phyloP scores from a whole-genome alignment of 2,113 vertebrate genomes.

The Lepus americanus region DNA sequence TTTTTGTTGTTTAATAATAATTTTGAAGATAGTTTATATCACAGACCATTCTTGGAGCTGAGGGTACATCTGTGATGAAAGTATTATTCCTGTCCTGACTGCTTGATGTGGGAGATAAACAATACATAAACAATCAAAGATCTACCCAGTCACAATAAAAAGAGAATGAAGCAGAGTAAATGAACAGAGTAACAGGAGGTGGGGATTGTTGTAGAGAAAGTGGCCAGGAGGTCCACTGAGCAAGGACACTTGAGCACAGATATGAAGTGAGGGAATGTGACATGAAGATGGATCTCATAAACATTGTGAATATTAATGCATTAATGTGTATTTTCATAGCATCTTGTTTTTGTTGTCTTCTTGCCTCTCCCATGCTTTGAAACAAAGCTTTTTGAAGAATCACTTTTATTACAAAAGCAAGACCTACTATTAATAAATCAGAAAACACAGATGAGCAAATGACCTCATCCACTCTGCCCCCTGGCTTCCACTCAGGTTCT shows the following conservation, averaged over 20 bases:
- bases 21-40: background rate
- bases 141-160: background rate
- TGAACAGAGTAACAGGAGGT: background rate
- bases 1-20: background rate
- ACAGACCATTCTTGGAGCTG: background rate
- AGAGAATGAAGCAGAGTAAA: background rate
- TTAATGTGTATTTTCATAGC: background rate
- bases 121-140: background rate
- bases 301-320: background rate
- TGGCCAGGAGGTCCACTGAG: background rate
- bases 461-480: background rate
- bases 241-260: background rate
- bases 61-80: background rate
- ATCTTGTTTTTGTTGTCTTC: background rate
- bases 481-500: background rate
- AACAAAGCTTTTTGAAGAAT: background rate
- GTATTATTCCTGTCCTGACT: background rate
- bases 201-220: background rate
- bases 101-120: background rate
- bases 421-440: background rate
- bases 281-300: background rate
- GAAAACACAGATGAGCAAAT: background rate
- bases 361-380: background rate
- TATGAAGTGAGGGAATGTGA: background rate
- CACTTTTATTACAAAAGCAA: background rate